These are phyloP conservation scores for Saimiri boliviensis DNA, from an alignment of 2,113 vertebrate genomes.

Conservation along the genomic window DNA sequence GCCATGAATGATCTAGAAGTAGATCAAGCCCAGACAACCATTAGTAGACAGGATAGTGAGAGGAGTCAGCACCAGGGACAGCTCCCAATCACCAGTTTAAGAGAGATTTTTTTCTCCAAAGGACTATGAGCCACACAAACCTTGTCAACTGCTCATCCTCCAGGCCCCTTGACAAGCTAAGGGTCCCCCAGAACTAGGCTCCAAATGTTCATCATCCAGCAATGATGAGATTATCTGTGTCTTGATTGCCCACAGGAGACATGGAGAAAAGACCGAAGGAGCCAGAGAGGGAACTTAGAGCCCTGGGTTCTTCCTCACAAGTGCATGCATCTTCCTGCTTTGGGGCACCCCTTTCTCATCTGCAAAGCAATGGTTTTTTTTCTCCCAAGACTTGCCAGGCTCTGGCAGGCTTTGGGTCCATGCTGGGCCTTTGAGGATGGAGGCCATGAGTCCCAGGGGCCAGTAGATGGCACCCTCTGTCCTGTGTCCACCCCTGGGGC, in stretches of 20 bases:
- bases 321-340: not conserved
- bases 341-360: not conserved
- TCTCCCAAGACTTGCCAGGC: not conserved
- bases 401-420: not conserved
- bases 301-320: accelerated
- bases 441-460: not conserved
- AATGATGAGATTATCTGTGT: too few relatives aligned
- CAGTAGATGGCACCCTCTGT: slow-evolving; percentile 43
- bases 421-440: not conserved
- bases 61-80: slow-evolving; percentile 26
- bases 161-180: not conserved
- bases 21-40: too few relatives aligned
- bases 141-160: not conserved
- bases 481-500: slow-evolving; percentile 1
- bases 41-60: not conserved
- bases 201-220: accelerated
- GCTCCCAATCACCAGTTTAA: accelerated
- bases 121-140: accelerated
- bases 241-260: not conserved
- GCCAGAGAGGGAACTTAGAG: accelerated
- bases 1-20: not conserved
- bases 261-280: not conserved
- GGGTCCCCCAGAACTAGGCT: too few relatives aligned
- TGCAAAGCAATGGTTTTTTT: not conserved
- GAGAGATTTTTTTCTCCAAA: too few relatives aligned